phyloP scores from a whole-genome alignment of 1,140 invertebrate species.

The Drosophila ogumai region DNA sequence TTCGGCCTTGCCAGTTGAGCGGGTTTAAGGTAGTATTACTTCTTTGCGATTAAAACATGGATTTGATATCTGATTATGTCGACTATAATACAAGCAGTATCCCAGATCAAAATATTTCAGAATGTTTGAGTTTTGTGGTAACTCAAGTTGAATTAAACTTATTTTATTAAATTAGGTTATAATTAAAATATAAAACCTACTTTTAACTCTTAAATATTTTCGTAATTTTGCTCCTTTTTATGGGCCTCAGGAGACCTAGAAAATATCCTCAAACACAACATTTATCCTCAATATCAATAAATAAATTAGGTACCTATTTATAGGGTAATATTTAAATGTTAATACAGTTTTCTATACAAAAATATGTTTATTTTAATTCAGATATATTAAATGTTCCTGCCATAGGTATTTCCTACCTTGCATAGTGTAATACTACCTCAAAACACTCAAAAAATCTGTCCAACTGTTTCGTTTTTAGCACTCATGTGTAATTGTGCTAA shows the following conservation, averaged over 20 bases:
- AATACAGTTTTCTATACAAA: not conserved
- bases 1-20: constrained; percentile 18
- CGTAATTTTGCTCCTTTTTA: not conserved
- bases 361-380: not conserved
- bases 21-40: constrained; percentile 4
- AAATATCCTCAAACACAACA: not conserved
- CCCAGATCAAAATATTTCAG: not conserved
- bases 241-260: not conserved
- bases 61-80: not conserved
- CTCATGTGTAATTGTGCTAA: constrained; percentile 42
- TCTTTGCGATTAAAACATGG: not conserved
- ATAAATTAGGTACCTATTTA: too few species aligned
- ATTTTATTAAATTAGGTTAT: not conserved
- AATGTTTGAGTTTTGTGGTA: not conserved
- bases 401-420: not conserved
- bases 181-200: not conserved
- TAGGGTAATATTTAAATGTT: not conserved
- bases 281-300: not conserved
- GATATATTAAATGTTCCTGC: not conserved
- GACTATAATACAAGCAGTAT: not conserved
- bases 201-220: not conserved
- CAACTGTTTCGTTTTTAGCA: constrained; percentile 36
- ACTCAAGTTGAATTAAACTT: not conserved
- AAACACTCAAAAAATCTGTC: constrained; percentile 3
- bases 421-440: constrained; percentile 1